phyloP scores from a whole-genome alignment of 2,888 invertebrate genomes.

The Fissipunctia ypsillon region DNA sequence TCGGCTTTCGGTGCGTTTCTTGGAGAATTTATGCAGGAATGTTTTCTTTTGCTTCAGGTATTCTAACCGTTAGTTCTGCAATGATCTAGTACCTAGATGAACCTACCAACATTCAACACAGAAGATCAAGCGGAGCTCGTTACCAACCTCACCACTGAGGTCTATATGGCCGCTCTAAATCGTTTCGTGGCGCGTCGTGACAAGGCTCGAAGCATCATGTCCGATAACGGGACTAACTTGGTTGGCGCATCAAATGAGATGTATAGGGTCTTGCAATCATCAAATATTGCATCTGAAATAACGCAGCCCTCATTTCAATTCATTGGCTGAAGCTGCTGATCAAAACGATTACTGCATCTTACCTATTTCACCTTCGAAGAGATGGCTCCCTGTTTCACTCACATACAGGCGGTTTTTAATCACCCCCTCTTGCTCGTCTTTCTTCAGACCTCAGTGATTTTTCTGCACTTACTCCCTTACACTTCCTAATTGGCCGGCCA shows the following conservation, averaged over 20 bases:
- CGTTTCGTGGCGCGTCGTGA: not conserved
- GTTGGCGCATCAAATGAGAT: not conserved
- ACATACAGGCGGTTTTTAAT: not conserved
- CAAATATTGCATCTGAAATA: not conserved
- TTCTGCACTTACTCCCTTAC: not conserved
- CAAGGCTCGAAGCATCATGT: not conserved
- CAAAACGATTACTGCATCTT: not conserved
- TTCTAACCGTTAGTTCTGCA: not conserved
- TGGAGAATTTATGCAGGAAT: not conserved
- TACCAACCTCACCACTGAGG: not conserved
- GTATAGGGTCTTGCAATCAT: not conserved
- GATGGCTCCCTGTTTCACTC: not conserved
- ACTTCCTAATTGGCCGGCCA: not conserved
- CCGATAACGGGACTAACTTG: no score
- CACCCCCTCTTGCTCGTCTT: no score
- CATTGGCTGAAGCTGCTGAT: conserved; percentile 1
- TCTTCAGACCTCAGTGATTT: not conserved
- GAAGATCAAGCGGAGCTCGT: not conserved
- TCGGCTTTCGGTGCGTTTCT: not conserved
- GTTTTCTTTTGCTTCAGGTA: not conserved
- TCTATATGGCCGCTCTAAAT: not conserved
- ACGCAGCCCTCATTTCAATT: not conserved
- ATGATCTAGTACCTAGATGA: no score
- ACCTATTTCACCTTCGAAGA: not conserved
- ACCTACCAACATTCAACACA: not conserved